Conservation (phyloP, 2,797 vertebrate genomes). For the Gymnoscopelus microlampas region DNA sequence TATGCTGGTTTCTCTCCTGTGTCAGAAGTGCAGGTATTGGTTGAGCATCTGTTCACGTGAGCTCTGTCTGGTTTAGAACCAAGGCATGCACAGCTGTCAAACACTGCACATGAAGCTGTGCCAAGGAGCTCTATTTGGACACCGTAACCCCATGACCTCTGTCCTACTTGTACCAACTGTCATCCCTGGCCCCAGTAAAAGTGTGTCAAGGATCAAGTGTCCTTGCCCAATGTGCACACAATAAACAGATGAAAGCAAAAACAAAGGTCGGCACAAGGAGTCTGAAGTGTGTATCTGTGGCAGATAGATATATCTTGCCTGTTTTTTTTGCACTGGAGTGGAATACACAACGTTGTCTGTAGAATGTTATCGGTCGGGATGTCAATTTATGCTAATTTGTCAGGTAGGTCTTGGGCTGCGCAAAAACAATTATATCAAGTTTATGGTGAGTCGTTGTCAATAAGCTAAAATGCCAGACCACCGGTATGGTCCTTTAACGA, state of each 20-base stretch:
- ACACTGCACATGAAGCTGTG: conserved; percentile 31
- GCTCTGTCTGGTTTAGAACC: conserved; percentile 25
- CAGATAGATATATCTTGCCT: not conserved
- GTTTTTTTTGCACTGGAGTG: not conserved
- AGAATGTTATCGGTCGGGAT: no score
- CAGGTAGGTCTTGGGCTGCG: no score
- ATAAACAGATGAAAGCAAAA: conserved; percentile 16
- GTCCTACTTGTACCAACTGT: conserved; percentile 37
- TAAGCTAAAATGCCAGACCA: no score
- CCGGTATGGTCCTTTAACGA: no score
- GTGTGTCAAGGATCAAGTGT: conserved; percentile 54
- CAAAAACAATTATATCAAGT: no score
- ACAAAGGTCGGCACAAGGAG: conserved; percentile 1
- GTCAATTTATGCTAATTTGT: no score
- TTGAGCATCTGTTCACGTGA: conserved; percentile 19
- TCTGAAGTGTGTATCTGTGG: not conserved
- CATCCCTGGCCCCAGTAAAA: conserved; percentile 20
- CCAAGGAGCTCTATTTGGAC: conserved; percentile 46
- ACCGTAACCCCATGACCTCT: conserved; percentile 49
- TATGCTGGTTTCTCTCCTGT: no score
- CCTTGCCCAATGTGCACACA: conserved; percentile 18
- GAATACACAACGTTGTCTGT: not conserved
- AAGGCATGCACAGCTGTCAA: conserved; percentile 41
- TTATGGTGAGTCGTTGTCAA: no score
- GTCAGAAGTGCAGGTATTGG: no score